phyloP scores from a whole-genome alignment of 2,888 invertebrate species.

The Helicoverpa assulta region DNA sequence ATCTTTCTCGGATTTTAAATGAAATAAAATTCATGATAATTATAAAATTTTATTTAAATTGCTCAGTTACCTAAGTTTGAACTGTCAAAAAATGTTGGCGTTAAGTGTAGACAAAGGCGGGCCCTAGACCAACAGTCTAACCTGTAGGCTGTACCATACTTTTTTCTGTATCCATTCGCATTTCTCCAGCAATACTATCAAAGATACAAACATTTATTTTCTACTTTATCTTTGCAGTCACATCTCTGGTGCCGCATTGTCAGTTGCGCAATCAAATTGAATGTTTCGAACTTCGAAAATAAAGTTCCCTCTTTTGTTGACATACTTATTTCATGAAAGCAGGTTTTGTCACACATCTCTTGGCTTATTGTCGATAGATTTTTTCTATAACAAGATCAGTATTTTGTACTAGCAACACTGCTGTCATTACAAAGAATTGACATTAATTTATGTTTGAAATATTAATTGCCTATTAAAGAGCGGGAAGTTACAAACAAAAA shows the following conservation, averaged over 20 bases:
- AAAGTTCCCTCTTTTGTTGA: slow-evolving; percentile 18
- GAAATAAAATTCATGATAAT: neutral
- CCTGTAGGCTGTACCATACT: no score
- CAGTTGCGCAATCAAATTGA: slow-evolving; percentile 16
- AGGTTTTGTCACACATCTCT: neutral
- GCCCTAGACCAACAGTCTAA: no score
- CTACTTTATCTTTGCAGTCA: slow-evolving; percentile 39
- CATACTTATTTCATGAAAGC: neutral
- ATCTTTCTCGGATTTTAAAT: neutral
- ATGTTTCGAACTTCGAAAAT: slow-evolving; percentile 26
- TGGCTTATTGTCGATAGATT: neutral
- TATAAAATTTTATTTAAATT: neutral
- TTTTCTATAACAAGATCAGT: no score
- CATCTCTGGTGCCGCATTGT: slow-evolving; percentile 24
- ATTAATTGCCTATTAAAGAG: slow-evolving; percentile 10
- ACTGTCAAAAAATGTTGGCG: slow-evolving; percentile 31
- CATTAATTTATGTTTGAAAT: neutral
- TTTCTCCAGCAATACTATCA: slow-evolving; percentile 29
- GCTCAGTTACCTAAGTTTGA: slow-evolving; percentile 16
- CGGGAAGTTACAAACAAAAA: neutral
- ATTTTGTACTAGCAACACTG: neutral
- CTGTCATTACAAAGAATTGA: neutral
- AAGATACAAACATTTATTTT: slow-evolving; percentile 36
- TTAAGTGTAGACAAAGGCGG: slow-evolving; percentile 20
- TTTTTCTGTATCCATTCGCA: slow-evolving; percentile 9